Conservation (phyloP, 2,113 vertebrate genomes). For the Phalacrocorax pelagicus region DNA sequence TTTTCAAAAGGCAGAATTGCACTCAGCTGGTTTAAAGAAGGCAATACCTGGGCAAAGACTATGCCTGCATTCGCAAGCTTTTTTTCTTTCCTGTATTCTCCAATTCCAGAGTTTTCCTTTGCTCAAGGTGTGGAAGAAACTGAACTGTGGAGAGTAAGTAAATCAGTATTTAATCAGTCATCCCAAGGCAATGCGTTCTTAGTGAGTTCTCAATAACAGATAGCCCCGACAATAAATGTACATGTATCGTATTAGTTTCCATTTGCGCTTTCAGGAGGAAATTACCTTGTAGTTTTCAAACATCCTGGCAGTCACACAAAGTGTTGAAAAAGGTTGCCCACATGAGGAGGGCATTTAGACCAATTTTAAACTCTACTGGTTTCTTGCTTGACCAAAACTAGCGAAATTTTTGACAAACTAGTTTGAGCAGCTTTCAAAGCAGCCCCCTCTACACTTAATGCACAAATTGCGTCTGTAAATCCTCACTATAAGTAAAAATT, state of each 20-base stretch:
- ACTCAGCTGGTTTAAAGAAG: not conserved
- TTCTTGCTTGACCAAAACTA: not conserved
- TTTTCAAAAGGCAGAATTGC: not conserved
- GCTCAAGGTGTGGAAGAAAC: constrained; percentile 8
- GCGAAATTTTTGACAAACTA: not conserved
- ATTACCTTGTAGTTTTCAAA: not conserved
- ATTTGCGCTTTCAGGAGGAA: constrained; percentile 11
- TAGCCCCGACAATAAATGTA: constrained; percentile 4
- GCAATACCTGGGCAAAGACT: fast-evolving
- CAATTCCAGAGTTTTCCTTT: not conserved
- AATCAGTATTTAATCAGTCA: constrained; percentile 22
- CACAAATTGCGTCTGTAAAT: not conserved
- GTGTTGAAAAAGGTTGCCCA: not conserved
- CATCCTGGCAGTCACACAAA: not conserved
- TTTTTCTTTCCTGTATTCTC: not conserved
- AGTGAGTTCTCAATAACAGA: not conserved
- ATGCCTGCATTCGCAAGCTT: not conserved
- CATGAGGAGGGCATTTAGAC: not conserved
- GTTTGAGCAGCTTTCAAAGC: not conserved
- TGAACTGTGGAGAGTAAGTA: constrained; percentile 30
- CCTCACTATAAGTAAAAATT: not conserved
- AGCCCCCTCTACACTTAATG: not conserved
- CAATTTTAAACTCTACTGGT: not conserved
- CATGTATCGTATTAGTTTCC: not conserved
- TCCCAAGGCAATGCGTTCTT: constrained; percentile 4